Base-by-base conservation (phyloP, 1,140 invertebrate species). In the Venturia canescens region DNA sequence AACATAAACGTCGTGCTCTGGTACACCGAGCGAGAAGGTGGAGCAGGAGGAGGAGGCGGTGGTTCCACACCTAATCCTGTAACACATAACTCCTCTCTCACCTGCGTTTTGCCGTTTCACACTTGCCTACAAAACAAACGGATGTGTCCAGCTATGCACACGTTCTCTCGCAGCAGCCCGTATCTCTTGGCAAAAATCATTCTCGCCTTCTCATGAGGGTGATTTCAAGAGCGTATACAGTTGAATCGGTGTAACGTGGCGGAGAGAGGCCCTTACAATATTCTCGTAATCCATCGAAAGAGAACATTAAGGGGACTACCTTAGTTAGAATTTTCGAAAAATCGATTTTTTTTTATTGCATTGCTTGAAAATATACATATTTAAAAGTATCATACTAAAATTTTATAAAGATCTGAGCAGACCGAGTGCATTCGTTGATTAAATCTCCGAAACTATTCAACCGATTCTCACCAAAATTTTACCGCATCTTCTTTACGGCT, bases 1-100 rank as follows among this genome's bases (percentile, higher is more conserved):
- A 60, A 76, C 72, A 76, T 76, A 76, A 76, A 76, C 72, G 72
- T 76, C 72, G 53, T 38, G 72, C 72, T 76, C 72, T 34, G 53
- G 72, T 60, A 76, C 72, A 63, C 72, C 53, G 31, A 27, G 50
- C 27, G 72, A 60, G 53, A 11, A 13, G 38, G 31, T 3, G 31
- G 31, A 34, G 31, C 7, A 44, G 72, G 72, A 60, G 72, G 31
- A 34, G 31, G 31, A 34, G 31, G 38, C 7, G 72, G 72, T 34
- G 72, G 71, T 74, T 48, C 71, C 63, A 63, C 63, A 76, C 72
- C 50, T 21, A 76, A 76, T 27, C 50, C 72, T 18, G 72, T 34
- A 31, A 31, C 53, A 76, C 72, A 76, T 76, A 76, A 76, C 72
- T 76, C 53, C 53, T 60, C 50, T 76, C 72, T 76, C 72, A 23